Conservation (phyloP, 2,797 vertebrate genomes). For the Rhinella marina region DNA sequence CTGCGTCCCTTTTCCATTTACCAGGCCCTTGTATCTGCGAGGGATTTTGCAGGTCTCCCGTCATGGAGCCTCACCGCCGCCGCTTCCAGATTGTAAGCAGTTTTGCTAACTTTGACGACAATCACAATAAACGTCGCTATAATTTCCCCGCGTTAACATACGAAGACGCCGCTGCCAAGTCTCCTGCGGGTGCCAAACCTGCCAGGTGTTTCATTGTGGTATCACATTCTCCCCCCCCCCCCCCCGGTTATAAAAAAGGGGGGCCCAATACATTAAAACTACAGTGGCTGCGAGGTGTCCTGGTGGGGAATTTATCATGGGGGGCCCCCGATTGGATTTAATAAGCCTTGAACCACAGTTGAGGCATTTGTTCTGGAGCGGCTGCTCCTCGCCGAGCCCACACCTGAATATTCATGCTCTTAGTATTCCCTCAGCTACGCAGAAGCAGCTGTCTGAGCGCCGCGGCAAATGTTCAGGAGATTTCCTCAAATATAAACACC, state of each 20-base stretch:
- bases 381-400: slow-evolving; percentile 89
- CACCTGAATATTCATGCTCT: slow-evolving; percentile 94
- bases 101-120: slow-evolving; percentile 73
- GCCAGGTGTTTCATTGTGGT: slow-evolving; percentile 83
- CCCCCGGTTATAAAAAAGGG: slow-evolving; percentile 76
- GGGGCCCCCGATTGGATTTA: slow-evolving; percentile 80
- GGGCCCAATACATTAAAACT: slow-evolving; percentile 80
- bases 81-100: slow-evolving; percentile 56
- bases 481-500: slow-evolving; percentile 83
- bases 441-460: slow-evolving; percentile 88
- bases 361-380: slow-evolving; percentile 86
- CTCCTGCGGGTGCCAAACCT: slow-evolving; percentile 72
- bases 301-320: slow-evolving; percentile 81
- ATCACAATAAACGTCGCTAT: slow-evolving; percentile 69
- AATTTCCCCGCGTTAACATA: slow-evolving; percentile 66
- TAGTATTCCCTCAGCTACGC: slow-evolving; percentile 84
- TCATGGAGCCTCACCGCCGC: slow-evolving; percentile 37
- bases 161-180: slow-evolving; percentile 71
- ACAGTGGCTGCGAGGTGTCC: slow-evolving; percentile 79
- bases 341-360: slow-evolving; percentile 86
- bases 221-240: slow-evolving; percentile 67
- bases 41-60: slow-evolving; percentile 31
- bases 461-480: slow-evolving; percentile 82
- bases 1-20: neutral
- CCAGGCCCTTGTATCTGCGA: neutral